Percentiles rank a stretch among this genome's conserved stretches.
Conservation (phyloP, 2,888 invertebrate genomes). For the Meteorus cinctellus region DNA sequence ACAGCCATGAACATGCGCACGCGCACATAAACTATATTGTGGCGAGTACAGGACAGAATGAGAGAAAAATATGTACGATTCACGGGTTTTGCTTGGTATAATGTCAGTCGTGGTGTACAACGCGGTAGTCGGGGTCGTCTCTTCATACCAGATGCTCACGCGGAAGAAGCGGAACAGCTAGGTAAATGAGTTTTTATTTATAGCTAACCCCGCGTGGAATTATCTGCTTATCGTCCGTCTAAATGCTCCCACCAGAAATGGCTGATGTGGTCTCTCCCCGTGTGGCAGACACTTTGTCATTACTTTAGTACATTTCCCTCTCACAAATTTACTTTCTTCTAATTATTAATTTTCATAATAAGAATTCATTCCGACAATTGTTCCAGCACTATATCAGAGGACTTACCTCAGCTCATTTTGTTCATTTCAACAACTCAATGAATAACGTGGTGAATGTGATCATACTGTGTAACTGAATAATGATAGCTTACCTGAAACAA, state of each 20-base stretch:
- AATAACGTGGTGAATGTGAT: too few relatives aligned
- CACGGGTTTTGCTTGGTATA: conserved; percentile 34
- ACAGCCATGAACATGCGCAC: conserved; percentile 30
- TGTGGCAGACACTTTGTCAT: conserved; percentile 26
- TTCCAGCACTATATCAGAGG: too few relatives aligned
- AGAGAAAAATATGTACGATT: conserved; percentile 20
- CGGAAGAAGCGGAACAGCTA: conserved; percentile 46
- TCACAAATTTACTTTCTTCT: not conserved
- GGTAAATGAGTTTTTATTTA: conserved; percentile 55
- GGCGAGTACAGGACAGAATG: conserved; percentile 11
- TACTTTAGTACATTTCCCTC: conserved; percentile 26
- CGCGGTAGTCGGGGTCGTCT: conserved; percentile 32
- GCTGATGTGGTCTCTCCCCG: not conserved
- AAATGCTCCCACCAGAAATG: conserved; percentile 49
- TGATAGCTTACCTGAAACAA: conserved; percentile 59
- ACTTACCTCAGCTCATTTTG: too few relatives aligned
- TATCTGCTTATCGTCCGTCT: conserved; percentile 54
- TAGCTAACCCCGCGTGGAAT: conserved; percentile 46
- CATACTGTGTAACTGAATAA: not conserved
- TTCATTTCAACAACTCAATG: too few relatives aligned
- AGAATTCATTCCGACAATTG: not conserved
- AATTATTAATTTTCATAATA: not conserved
- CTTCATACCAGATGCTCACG: conserved; percentile 50
- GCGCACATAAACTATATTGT: conserved; percentile 10
- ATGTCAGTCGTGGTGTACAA: conserved; percentile 40